Evolutionary conservation across 1,140 invertebrate genomes (phyloP), one percentile per base, ranked within the genome.

Genomic region (Drosophila aff.): DNA sequence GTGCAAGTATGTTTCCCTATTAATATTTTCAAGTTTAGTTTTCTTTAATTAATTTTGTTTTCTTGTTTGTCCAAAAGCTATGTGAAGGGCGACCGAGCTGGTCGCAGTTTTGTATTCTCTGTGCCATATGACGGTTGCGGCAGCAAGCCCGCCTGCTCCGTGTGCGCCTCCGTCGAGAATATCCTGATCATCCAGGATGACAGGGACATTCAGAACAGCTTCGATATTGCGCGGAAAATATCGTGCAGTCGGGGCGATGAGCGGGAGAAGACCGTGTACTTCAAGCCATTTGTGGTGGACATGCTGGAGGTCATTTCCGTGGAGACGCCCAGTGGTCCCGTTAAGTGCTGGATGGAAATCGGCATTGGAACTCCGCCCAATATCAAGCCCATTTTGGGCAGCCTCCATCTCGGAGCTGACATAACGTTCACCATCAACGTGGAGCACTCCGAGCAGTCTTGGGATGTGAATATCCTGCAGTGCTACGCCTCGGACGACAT

Each of bases 321-420:
- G 3, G 94, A 95, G 13, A 95, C 95, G 3, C 93, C 94, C 0
- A 94, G 93, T 26, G 94, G 95, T 5, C 94, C 94, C 4, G 94
- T 96, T 0, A 94, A 96, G 75, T 96, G 96, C 92, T 96, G 96
- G 96, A 96, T 96, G 96, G 96, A 96, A 73, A 96, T 96, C 61
- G 95, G 96, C 65, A 94, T 94, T 76, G 96, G 96, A 78, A 92
- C 94, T 59, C 96, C 95, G 84, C 96, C 96, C 43, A 95, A 95
- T 90, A 95, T 96, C 21, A 60, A 76, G 9, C 92, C 92, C 10
- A 84, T 92, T 28, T 58, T 76, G 31, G 72, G 76, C n/a, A 80
- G 95, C 3, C 95, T 96, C 10, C 95, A 95, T 90, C 96, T 96
- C 60, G 96, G 96, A 3, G 95, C 96, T 64, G 94, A 96, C 49